phyloP scores from a whole-genome alignment of 64 coral and sea anemone species.

The Orbicella faveolata region DNA sequence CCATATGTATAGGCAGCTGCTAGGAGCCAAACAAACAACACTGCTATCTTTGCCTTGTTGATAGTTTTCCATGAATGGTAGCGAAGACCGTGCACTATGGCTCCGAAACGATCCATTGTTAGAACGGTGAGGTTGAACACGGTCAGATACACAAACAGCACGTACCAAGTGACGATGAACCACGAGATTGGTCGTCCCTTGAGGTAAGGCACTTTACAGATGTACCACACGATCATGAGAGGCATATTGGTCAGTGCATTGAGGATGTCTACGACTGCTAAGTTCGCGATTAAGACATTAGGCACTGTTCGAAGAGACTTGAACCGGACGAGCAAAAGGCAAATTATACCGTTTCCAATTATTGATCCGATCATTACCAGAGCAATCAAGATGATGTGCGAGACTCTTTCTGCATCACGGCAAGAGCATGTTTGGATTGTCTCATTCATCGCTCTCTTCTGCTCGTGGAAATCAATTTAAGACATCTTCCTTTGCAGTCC shows the following conservation, averaged over 20 bases:
- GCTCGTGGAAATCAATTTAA: too few relatives aligned
- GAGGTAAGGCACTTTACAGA: not conserved
- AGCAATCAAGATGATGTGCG: not conserved
- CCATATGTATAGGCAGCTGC: constrained; percentile 34
- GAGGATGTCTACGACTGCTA: constrained; percentile 31
- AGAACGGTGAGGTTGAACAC: constrained; percentile 1
- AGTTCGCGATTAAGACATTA: constrained; percentile 27
- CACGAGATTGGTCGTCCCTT: constrained; percentile 16
- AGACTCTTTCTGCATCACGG: not conserved
- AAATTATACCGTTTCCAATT: constrained; percentile 28
- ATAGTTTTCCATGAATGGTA: constrained; percentile 46
- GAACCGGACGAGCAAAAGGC: constrained; percentile 8
- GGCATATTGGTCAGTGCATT: constrained; percentile 38
- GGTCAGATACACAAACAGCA: constrained; percentile 23
- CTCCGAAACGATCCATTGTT: constrained; percentile 46
- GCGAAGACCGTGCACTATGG: constrained; percentile 29
- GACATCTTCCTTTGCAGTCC: too few relatives aligned
- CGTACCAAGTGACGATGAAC: constrained; percentile 11
- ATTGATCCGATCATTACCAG: constrained; percentile 15
- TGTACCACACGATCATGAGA: constrained; percentile 30
- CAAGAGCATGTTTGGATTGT: not conserved
- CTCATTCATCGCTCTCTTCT: not conserved
- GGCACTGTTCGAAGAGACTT: constrained; percentile 29
- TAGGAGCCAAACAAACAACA: constrained; percentile 2
- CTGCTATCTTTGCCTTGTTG: constrained; percentile 15